Evolutionary conservation across 2,797 vertebrate genomes (phyloP).

Genomic region (Calcarius lapponicus): DNA sequence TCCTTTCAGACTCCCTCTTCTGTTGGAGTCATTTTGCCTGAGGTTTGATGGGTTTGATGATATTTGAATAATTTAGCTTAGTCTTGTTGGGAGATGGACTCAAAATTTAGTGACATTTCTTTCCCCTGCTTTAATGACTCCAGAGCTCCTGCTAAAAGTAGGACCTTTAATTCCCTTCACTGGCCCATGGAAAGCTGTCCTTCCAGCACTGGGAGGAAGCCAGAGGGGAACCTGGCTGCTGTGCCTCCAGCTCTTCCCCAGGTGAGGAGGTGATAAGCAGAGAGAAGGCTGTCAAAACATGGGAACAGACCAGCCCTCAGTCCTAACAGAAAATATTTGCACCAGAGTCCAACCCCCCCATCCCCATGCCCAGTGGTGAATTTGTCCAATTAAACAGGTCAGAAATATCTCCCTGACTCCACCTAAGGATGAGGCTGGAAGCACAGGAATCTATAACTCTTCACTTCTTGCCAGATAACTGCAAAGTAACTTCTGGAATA

Average conservation of each 20-base stretch:
- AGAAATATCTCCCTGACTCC: not conserved
- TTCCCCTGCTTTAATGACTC: not conserved
- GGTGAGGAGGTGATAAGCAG: not conserved
- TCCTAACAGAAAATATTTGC: not conserved
- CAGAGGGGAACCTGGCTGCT: not conserved
- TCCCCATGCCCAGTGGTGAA: not conserved
- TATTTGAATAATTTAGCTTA: not conserved
- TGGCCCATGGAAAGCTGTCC: not conserved
- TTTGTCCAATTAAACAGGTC: not conserved
- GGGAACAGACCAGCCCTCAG: not conserved
- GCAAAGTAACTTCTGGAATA: constrained; percentile 33
- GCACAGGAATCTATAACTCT: not conserved
- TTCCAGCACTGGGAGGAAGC: not conserved
- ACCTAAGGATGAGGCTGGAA: not conserved
- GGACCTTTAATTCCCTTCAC: not conserved
- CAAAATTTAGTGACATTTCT: not conserved
- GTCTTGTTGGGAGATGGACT: not conserved
- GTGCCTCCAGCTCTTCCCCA: not conserved
- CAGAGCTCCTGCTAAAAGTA: not conserved
- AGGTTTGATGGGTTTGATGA: not conserved
- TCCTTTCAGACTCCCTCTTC: not conserved
- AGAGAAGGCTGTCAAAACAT: not conserved
- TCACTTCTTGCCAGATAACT: not conserved
- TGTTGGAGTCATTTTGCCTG: not conserved
- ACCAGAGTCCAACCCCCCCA: not conserved